These are phyloP conservation scores for Trichonephila clavipes DNA, from an alignment of 1,140 invertebrate species.

Conservation along the genomic window DNA sequence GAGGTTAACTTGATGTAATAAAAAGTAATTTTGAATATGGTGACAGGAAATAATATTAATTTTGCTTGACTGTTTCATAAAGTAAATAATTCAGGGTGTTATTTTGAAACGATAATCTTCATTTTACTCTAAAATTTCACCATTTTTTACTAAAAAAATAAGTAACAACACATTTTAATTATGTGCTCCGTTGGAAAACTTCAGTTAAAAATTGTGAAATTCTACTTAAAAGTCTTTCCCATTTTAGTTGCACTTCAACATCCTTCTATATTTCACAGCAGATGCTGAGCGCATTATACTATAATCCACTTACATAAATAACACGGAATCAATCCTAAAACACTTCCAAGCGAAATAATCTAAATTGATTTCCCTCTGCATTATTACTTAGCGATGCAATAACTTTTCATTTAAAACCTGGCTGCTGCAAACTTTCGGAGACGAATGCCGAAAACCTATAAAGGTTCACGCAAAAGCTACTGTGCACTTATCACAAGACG, in stretches of 20 bases:
- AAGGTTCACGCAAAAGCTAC: conserved; percentile 16
- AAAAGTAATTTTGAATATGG: no score
- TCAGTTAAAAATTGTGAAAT: neutral
- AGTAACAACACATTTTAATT: no score
- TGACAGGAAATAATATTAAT: no score
- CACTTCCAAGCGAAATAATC: neutral
- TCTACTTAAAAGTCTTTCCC: neutral
- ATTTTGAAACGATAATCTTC: no score
- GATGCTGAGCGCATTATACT: neutral
- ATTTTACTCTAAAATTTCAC: no score
- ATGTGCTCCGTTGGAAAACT: no score
- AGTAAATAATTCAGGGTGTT: no score
- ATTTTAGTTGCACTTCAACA: neutral
- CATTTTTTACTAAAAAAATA: no score
- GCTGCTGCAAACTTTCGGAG: no score
- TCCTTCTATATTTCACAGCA: neutral
- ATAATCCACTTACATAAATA: neutral
- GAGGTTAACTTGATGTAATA: no score
- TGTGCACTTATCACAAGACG: neutral
- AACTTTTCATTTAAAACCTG: conserved; percentile 17
- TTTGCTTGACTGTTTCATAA: no score
- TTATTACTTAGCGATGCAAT: neutral
- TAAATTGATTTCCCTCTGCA: neutral
- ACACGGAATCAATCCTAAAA: neutral
- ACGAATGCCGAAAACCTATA: conserved; percentile 20